These are phyloP conservation scores for Sphaeramia orbicularis DNA, from an alignment of 2,797 vertebrate genomes.

Conservation along the genomic window DNA sequence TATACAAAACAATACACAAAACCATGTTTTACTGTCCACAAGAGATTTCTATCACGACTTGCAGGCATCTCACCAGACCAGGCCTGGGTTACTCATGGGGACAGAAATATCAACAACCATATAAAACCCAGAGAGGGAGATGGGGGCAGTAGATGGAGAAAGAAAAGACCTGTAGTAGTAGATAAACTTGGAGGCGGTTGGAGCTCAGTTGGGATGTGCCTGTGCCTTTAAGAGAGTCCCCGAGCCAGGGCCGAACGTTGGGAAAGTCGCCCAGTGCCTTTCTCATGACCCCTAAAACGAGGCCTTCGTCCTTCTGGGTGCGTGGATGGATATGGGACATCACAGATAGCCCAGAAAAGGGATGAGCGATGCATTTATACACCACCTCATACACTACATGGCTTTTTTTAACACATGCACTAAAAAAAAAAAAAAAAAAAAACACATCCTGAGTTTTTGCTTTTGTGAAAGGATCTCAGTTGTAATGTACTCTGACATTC, in stretches of 20 bases:
- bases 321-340: constrained; percentile 60
- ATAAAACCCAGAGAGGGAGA: constrained; percentile 6
- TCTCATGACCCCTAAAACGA: constrained; percentile 91
- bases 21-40: constrained; percentile 46
- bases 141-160: constrained; percentile 6
- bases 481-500: too few relatives aligned
- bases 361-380: constrained; percentile 35
- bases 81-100: constrained; percentile 29
- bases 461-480: too few relatives aligned
- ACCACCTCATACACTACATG: constrained; percentile 18
- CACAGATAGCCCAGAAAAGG: constrained; percentile 40
- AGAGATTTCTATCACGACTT: constrained; percentile 36
- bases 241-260: constrained; percentile 77
- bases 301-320: constrained; percentile 73
- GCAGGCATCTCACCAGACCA: constrained; percentile 14
- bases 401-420: neutral
- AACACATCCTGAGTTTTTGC: neutral
- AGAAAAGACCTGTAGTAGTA: constrained; percentile 2
- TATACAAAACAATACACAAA: constrained; percentile 52
- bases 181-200: constrained; percentile 17
- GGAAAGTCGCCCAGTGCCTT: constrained; percentile 89
- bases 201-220: constrained; percentile 13
- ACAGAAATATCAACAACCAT: constrained; percentile 23
- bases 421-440: constrained; percentile 12
- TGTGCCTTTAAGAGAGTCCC: constrained; percentile 80